Conservation (phyloP, 2,113 vertebrate species). For the Antechinus stuartii region DNA sequence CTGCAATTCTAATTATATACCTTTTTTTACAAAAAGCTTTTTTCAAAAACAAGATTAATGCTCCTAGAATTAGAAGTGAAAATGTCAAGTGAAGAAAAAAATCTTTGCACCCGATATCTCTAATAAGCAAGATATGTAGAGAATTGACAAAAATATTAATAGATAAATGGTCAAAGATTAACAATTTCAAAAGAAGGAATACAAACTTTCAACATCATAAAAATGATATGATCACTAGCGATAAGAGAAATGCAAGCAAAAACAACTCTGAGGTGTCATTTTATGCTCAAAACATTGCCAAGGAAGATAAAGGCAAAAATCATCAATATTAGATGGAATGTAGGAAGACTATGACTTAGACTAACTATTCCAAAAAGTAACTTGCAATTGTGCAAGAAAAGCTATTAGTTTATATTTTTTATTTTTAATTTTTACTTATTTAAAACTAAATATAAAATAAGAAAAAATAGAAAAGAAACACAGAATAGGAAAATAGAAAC, state of each 20-base stretch:
- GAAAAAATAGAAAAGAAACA: too few species aligned
- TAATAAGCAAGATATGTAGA: background rate
- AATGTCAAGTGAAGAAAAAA: background rate
- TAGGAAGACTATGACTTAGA: background rate
- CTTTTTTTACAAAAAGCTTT: background rate
- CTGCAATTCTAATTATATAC: background rate
- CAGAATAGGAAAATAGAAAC: too few species aligned
- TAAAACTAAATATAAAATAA: too few species aligned
- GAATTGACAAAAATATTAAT: background rate
- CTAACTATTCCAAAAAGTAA: background rate
- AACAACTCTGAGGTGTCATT: background rate
- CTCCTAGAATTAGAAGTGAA: background rate
- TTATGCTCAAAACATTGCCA: background rate
- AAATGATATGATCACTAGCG: background rate
- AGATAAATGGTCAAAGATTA: background rate
- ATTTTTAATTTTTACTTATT: too few species aligned
- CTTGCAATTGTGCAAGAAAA: background rate
- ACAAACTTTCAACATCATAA: background rate
- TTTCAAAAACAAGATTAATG: background rate
- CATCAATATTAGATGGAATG: background rate
- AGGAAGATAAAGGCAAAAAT: background rate
- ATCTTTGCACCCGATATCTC: background rate
- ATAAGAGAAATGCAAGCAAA: background rate
- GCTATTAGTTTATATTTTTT: background rate
- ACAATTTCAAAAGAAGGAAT: background rate